phyloP scores from a whole-genome alignment of 2,888 invertebrate genomes.

The Eurytoma californica region DNA sequence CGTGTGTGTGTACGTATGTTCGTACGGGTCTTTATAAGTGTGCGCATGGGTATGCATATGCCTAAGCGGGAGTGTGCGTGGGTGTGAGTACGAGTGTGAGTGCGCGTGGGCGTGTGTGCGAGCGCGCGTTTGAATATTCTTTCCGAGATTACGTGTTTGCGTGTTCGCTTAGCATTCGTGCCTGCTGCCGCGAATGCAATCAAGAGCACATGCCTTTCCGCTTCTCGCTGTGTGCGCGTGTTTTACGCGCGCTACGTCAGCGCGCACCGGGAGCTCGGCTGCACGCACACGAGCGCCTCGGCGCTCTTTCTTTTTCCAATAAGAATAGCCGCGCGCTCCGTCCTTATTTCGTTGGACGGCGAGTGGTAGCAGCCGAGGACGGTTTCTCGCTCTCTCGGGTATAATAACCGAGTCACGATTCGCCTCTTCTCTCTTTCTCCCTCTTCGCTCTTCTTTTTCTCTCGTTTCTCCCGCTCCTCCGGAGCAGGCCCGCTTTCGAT shows the following conservation, averaged over 20 bases:
- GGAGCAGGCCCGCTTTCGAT: not conserved
- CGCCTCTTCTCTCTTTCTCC: not conserved
- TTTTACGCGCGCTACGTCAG: not conserved
- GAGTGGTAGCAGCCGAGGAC: constrained; percentile 44
- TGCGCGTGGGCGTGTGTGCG: no score
- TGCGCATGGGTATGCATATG: no score
- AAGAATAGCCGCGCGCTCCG: not conserved
- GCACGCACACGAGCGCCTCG: not conserved
- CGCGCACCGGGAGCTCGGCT: not conserved
- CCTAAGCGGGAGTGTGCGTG: no score
- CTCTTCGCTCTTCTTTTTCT: not conserved
- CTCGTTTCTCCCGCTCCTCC: not conserved
- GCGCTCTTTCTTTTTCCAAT: not conserved
- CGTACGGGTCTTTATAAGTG: no score
- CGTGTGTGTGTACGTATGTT: not conserved
- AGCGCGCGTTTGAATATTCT: no score
- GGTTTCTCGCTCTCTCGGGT: constrained; percentile 4
- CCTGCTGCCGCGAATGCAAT: not conserved
- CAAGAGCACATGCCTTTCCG: not conserved
- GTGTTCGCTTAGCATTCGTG: not conserved
- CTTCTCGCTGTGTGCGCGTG: not conserved
- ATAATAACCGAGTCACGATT: not conserved
- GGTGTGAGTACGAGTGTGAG: no score
- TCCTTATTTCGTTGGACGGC: constrained; percentile 3
- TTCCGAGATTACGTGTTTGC: not conserved